phyloP scores from a whole-genome alignment of 2,113 vertebrate species.

The Lophotis ruficrista region DNA sequence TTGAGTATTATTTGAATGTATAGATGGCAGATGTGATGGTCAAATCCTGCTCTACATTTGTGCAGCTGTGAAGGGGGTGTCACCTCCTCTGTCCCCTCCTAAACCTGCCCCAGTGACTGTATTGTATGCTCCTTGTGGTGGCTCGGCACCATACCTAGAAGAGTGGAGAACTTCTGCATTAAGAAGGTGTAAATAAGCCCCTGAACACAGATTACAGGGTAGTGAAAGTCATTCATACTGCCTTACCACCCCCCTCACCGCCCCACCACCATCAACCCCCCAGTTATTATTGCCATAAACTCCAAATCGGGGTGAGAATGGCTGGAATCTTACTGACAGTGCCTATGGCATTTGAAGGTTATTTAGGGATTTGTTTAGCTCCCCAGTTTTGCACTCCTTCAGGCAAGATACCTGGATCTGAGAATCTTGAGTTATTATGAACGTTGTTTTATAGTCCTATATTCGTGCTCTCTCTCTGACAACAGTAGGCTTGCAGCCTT shows the following conservation, averaged over 20 bases:
- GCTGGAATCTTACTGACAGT: background rate
- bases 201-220: background rate
- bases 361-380: background rate
- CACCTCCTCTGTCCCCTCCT: background rate
- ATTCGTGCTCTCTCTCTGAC: background rate
- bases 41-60: background rate
- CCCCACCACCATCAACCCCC: accelerated
- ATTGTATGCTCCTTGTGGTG: background rate
- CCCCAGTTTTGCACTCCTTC: background rate
- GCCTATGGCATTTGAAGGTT: background rate
- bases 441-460: background rate
- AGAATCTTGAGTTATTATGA: background rate
- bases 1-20: background rate
- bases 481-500: background rate
- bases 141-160: background rate
- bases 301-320: background rate
- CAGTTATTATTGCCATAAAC: background rate
- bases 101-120: background rate
- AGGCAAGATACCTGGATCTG: background rate
- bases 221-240: background rate
- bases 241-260: background rate
- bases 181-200: background rate
- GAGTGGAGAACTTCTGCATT: background rate
- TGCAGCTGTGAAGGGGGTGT: background rate
- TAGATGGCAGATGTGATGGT: background rate